A percentile compares a stretch with the other conserved stretches of the same genome.
phyloP scores from a whole-genome alignment of 2,888 invertebrate genomes.

The Nemoura dubitans region DNA sequence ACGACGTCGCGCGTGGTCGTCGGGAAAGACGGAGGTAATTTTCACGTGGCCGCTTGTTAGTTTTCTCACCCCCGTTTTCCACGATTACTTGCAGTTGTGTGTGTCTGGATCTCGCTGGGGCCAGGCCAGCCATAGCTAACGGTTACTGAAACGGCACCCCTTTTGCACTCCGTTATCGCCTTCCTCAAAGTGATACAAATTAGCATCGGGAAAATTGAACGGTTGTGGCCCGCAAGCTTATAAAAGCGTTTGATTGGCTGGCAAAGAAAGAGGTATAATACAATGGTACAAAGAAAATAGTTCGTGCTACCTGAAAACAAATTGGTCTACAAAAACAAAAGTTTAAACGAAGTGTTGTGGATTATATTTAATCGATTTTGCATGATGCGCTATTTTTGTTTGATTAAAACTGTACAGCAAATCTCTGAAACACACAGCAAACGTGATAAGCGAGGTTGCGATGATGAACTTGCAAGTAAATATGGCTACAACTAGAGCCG shows the following conservation, averaged over 20 bases:
- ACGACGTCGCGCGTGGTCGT: neutral
- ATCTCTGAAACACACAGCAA: neutral
- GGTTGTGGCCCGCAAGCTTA: neutral
- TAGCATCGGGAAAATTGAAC: neutral
- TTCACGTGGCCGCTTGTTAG: neutral
- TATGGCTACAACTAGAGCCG: neutral
- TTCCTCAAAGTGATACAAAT: conserved; percentile 4
- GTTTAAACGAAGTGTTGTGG: neutral
- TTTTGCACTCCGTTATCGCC: neutral
- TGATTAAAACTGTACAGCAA: neutral
- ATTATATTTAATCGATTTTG: neutral
- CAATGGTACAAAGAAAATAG: neutral
- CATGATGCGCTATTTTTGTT: neutral
- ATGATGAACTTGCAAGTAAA: neutral
- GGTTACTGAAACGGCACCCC: neutral
- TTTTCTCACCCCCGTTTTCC: neutral
- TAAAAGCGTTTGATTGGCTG: neutral
- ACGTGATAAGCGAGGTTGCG: neutral
- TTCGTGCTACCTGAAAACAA: neutral
- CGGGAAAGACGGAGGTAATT: neutral
- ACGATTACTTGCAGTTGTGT: neutral
- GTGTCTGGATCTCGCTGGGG: neutral
- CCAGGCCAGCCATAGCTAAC: neutral
- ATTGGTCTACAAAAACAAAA: neutral
- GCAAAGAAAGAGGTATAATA: neutral